A percentile compares a stretch with the other conserved stretches of the same genome.
phyloP scores from a whole-genome alignment of 2,888 invertebrate genomes.

The Unio pictorum region DNA sequence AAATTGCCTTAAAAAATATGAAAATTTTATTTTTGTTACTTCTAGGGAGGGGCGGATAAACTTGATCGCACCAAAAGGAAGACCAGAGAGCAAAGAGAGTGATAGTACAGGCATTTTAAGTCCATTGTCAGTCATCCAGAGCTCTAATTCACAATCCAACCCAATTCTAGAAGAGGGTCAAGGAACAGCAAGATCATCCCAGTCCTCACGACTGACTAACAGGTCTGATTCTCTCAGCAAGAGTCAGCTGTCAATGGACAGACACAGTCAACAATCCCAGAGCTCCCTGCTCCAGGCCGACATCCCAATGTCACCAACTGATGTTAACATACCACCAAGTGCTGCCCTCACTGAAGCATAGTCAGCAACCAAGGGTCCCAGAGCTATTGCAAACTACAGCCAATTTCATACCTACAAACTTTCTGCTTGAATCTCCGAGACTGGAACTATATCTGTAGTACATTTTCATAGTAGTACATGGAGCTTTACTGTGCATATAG shows the following conservation, averaged over 20 bases:
- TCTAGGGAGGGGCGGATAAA: constrained; percentile 55
- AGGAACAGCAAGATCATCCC: constrained; percentile 47
- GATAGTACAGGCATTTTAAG: no score
- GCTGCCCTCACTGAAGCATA: no score
- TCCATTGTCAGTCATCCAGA: no score
- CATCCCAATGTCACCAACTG: constrained; percentile 23
- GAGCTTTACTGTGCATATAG: no score
- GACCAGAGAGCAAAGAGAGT: no score
- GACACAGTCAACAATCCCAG: constrained; percentile 23
- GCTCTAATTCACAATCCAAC: constrained; percentile 36
- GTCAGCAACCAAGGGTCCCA: no score
- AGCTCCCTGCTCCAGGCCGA: constrained; percentile 29
- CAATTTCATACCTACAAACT: no score
- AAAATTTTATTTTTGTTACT: neutral
- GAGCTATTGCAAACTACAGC: no score
- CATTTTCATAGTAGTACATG: no score
- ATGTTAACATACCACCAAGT: constrained; percentile 16
- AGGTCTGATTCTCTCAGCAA: constrained; percentile 28
- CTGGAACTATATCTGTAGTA: no score
- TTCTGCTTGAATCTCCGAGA: no score
- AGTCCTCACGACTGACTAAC: constrained; percentile 29
- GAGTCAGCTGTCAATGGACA: constrained; percentile 37
- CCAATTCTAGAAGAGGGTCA: constrained; percentile 47
- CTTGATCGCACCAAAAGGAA: constrained; percentile 37
- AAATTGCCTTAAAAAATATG: no score